phyloP scores from a whole-genome alignment of 2,888 invertebrate species.

The Tanypteryx hageni region DNA sequence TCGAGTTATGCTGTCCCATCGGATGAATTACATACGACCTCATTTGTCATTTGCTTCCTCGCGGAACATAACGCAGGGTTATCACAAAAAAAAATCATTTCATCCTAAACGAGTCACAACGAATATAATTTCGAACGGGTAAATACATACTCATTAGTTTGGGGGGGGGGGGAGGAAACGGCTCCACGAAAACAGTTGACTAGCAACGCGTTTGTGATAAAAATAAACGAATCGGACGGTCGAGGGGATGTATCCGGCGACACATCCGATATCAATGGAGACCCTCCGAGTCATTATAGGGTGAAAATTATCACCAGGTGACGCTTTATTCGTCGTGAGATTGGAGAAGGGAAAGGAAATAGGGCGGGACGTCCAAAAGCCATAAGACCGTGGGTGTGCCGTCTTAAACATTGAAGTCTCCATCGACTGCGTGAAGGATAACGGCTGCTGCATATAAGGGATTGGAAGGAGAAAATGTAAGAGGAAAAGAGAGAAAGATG shows the following conservation, averaged over 20 bases:
- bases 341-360: neutral
- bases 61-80: no score
- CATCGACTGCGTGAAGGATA: conserved; percentile 3
- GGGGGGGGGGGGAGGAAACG: neutral
- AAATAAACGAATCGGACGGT: neutral
- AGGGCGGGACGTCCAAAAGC: neutral
- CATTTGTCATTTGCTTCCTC: no score
- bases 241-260: neutral
- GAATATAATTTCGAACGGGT: neutral
- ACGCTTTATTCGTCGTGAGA: neutral
- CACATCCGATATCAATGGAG: conserved; percentile 22
- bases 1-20: no score
- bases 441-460: neutral
- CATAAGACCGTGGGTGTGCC: conserved; percentile 11
- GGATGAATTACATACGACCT: no score
- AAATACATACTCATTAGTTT: neutral
- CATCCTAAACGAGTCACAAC: neutral
- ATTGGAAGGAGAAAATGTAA: neutral
- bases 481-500: neutral
- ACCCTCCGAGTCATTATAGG: conserved; percentile 41
- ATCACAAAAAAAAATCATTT: neutral
- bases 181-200: neutral
- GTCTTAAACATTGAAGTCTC: neutral
- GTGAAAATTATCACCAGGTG: conserved; percentile 40
- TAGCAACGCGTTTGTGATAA: neutral